A percentile compares a stretch with the other conserved stretches of the same genome.
Evolutionary conservation across 2,113 vertebrate species (phyloP).

Genomic region (Ursus arctos): DNA sequence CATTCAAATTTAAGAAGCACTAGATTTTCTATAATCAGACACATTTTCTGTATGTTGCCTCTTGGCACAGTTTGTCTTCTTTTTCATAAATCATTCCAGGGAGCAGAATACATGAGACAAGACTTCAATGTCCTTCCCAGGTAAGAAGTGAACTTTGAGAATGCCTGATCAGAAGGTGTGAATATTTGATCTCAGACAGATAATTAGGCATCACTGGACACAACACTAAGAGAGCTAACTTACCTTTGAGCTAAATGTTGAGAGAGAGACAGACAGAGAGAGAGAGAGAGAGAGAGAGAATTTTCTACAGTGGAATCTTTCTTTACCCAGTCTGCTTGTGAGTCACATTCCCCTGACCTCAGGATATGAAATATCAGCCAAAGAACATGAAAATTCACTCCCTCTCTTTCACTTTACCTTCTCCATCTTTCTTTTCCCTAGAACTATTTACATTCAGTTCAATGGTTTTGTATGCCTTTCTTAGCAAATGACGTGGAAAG

Average conservation of each 20-base stretch:
- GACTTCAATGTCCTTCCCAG: not conserved
- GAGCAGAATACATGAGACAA: not conserved
- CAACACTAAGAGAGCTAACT: not conserved
- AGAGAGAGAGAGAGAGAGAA: no score
- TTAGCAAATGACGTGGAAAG: not conserved
- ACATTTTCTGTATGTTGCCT: not conserved
- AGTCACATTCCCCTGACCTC: not conserved
- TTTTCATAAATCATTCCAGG: not conserved
- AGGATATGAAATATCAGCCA: not conserved
- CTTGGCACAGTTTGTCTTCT: not conserved
- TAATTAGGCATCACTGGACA: not conserved
- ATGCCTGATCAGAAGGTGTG: not conserved
- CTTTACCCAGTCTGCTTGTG: not conserved
- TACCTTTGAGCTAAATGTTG: not conserved
- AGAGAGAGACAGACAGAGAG: not conserved
- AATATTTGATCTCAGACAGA: not conserved
- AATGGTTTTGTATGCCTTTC: not conserved
- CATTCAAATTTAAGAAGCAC: not conserved
- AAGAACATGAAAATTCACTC: not conserved
- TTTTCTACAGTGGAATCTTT: not conserved
- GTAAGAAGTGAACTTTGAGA: constrained; percentile 13
- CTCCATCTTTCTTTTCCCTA: not conserved
- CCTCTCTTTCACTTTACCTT: not conserved
- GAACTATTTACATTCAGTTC: not conserved
- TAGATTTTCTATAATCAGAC: not conserved